Evolutionary conservation across 2,888 invertebrate genomes (phyloP), one percentile per base, ranked within the genome.

Genomic region (Andrena haemorrhoa): DNA sequence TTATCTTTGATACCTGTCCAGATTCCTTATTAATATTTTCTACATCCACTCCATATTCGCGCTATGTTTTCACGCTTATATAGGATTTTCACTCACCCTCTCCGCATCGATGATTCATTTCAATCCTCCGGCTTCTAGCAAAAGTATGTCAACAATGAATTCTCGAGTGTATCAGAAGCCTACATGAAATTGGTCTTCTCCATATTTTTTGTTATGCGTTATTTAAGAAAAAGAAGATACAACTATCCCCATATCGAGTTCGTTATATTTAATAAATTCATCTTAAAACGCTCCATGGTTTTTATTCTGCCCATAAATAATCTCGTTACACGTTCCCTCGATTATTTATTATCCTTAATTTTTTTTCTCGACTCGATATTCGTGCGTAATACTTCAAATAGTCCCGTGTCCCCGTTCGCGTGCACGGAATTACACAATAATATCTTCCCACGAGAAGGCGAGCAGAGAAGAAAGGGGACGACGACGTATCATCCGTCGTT

Each of bases 401-500:
- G 72, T 35, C 26, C 51, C 63, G 58, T 35, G 73, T 69, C 23
- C 56, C 31, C 58, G 73, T 69, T 78, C 65, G 81, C 73, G 70
- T 78, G 79, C 29, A 73, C 56, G 41, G 60, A 65, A 70, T 63
- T 77, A 77, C 66, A 71, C 60, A 64, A 71, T 63, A 79, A 56
- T 23, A 12, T 75, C 51, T 66, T 74, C 66, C 65, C 60, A 79
- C 71, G 68, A 68, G 63, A 51, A 78, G 12, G 69, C 8, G 64
- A 78, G 58, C 23, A n/a, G 65, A 65, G 66, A 79, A 79, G 70
- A 82, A 78, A 75, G 65, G 56, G 71, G 41, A 61, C 41, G 41
- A 61, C 41, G 53, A 75, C 49, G 72, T 72, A 83, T 78, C 86
- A 79, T 72, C 74, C 73, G 71, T 75, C 75, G 83, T 83, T 83